Percentiles rank a stretch among this genome's conserved stretches.
These are phyloP conservation scores for Heliconius nattereri DNA, from an alignment of 1,140 invertebrate species.

Conservation along the genomic window DNA sequence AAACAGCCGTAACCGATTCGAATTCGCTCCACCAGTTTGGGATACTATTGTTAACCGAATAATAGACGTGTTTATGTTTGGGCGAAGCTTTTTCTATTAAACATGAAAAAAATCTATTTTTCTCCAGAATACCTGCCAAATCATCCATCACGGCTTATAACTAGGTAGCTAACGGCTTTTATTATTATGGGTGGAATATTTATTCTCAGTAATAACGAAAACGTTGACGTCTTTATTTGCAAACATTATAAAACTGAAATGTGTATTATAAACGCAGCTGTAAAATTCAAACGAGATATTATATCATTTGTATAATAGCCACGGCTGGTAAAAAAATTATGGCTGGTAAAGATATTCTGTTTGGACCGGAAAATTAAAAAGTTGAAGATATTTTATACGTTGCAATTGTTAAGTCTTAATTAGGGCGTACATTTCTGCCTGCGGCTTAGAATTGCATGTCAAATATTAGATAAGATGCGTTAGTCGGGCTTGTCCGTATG, in stretches of 20 bases:
- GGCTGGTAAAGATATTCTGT: slow-evolving; percentile 40
- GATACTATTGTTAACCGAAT: slow-evolving; percentile 62
- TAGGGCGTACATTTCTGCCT: slow-evolving; percentile 40
- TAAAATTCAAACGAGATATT: slow-evolving; percentile 47
- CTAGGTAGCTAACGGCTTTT: slow-evolving; percentile 57
- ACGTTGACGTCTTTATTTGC: slow-evolving; percentile 70
- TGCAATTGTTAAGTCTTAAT: slow-evolving; percentile 28
- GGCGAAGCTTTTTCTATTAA: slow-evolving; percentile 55
- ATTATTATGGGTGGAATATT: slow-evolving; percentile 55
- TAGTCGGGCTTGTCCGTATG: slow-evolving; percentile 54
- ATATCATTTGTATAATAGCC: slow-evolving; percentile 50
- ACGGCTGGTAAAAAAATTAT: slow-evolving; percentile 44
- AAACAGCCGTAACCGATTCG: slow-evolving; percentile 75
- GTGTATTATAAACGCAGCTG: slow-evolving; percentile 40
- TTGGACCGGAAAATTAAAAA: slow-evolving; percentile 47
- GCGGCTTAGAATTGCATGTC: slow-evolving; percentile 42
- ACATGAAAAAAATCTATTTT: slow-evolving; percentile 51
- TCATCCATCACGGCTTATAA: slow-evolving; percentile 75
- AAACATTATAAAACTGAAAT: slow-evolving; percentile 56
- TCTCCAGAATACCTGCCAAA: slow-evolving; percentile 64
- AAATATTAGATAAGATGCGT: slow-evolving; percentile 44
- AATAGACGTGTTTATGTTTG: slow-evolving; percentile 77
- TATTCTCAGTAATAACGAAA: slow-evolving; percentile 31
- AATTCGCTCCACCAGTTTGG: slow-evolving; percentile 64
- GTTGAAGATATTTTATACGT: slow-evolving; percentile 23